phyloP scores from a whole-genome alignment of 2,113 vertebrate species.

The Myrmophylax atrothorax region DNA sequence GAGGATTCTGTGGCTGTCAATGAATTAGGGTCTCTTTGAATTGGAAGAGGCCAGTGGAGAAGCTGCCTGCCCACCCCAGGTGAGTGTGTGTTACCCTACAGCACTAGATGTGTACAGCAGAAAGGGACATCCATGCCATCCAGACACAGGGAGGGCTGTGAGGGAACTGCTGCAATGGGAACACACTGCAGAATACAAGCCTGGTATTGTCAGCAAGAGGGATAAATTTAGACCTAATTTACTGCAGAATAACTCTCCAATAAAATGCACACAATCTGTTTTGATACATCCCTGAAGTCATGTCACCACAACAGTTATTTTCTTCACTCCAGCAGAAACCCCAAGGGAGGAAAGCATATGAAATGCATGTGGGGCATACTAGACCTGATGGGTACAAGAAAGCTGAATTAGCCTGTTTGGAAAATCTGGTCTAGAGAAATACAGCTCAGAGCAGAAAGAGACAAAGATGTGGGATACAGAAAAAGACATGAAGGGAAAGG shows the following conservation, averaged over 20 bases:
- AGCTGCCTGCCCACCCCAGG: rapidly evolving
- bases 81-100: background rate
- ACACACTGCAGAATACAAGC: background rate
- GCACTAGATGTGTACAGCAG: background rate
- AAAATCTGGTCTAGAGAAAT: background rate
- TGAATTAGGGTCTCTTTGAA: background rate
- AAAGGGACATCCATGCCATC: background rate
- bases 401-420: slow-evolving; percentile 18
- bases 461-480: background rate
- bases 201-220: slow-evolving; percentile 10
- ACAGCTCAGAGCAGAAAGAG: background rate
- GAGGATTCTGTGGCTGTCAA: background rate
- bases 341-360: slow-evolving; percentile 20
- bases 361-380: slow-evolving; percentile 1
- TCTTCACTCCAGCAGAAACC: slow-evolving; percentile 33
- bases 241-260: slow-evolving; percentile 34
- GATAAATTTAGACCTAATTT: slow-evolving; percentile 61
- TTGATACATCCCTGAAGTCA: slow-evolving; percentile 56
- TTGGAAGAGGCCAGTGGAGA: background rate
- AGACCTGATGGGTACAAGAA: slow-evolving; percentile 25
- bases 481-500: background rate
- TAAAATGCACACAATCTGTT: slow-evolving; percentile 38
- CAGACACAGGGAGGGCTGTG: background rate
- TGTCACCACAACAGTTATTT: slow-evolving; percentile 45
- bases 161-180: background rate